phyloP scores from a whole-genome alignment of 2,113 vertebrate species.

The Bubo blakistoni region DNA sequence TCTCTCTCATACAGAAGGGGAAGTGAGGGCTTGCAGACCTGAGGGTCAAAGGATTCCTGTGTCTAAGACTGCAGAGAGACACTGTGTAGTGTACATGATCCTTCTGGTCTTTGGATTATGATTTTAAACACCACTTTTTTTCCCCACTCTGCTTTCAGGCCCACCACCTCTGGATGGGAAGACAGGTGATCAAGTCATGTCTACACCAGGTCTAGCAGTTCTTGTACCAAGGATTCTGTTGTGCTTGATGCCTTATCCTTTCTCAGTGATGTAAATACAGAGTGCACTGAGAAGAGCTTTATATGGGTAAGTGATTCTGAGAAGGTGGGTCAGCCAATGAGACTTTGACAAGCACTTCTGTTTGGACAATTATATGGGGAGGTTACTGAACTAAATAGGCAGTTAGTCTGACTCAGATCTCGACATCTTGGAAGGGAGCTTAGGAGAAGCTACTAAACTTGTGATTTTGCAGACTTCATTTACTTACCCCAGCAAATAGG shows the following conservation, averaged over 20 bases:
- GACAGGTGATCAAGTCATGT: not conserved
- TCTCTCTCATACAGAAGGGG: rapidly evolving
- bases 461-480: not conserved
- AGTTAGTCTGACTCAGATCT: not conserved
- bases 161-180: not conserved
- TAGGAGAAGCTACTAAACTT: not conserved
- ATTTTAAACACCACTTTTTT: not conserved
- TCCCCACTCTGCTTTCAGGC: not conserved
- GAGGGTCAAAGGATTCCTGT: not conserved
- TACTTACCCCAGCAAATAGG: not conserved
- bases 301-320: not conserved
- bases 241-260: not conserved
- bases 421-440: not conserved
- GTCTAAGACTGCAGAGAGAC: not conserved
- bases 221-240: not conserved
- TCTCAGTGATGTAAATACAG: not conserved
- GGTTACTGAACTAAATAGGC: not conserved
- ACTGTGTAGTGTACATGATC: not conserved
- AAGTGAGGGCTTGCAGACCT: not conserved
- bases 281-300: not conserved
- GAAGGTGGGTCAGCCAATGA: not conserved
- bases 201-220: not conserved
- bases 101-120: not conserved
- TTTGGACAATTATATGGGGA: not conserved
- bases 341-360: not conserved